Evolutionary conservation across 2,797 vertebrate genomes (phyloP).

Genomic region (Ctenopoma multispine): DNA sequence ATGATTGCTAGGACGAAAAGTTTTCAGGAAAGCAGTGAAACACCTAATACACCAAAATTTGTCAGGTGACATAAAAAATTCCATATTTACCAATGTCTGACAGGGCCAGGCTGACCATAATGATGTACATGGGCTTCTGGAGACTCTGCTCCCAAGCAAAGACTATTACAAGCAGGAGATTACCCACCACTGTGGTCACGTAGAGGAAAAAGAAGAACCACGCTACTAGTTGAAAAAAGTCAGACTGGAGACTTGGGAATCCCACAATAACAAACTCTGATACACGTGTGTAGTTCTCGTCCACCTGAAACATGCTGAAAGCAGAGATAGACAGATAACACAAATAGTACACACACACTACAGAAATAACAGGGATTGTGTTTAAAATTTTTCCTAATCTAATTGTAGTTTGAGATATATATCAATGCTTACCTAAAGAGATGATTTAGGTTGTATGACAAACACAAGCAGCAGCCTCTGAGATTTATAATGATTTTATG

Average conservation of each 20-base stretch:
- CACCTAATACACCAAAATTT: background rate
- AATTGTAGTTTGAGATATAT: background rate
- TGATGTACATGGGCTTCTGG: constrained; percentile 82
- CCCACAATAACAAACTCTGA: constrained; percentile 77
- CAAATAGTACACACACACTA: background rate
- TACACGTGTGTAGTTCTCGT: constrained; percentile 42
- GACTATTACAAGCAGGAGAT: constrained; percentile 66
- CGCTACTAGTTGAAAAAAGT: constrained; percentile 50
- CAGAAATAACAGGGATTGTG: too few relatives aligned
- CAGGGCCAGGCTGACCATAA: constrained; percentile 76
- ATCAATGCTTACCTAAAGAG: background rate
- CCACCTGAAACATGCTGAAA: constrained; percentile 30
- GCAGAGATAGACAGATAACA: background rate
- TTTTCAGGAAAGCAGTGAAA: background rate
- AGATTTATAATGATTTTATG: constrained; percentile 5
- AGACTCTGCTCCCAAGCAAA: constrained; percentile 70
- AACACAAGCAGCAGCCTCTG: background rate
- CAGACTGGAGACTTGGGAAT: constrained; percentile 67
- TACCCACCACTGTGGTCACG: constrained; percentile 62
- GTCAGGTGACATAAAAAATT: too few relatives aligned
- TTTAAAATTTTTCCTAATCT: too few relatives aligned
- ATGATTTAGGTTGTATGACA: background rate
- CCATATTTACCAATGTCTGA: constrained; percentile 67
- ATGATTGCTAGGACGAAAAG: too few relatives aligned
- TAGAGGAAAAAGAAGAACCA: constrained; percentile 67